These are phyloP conservation scores for Bujurquina vittata DNA, from an alignment of 2,113 vertebrate species.

Conservation along the genomic window DNA sequence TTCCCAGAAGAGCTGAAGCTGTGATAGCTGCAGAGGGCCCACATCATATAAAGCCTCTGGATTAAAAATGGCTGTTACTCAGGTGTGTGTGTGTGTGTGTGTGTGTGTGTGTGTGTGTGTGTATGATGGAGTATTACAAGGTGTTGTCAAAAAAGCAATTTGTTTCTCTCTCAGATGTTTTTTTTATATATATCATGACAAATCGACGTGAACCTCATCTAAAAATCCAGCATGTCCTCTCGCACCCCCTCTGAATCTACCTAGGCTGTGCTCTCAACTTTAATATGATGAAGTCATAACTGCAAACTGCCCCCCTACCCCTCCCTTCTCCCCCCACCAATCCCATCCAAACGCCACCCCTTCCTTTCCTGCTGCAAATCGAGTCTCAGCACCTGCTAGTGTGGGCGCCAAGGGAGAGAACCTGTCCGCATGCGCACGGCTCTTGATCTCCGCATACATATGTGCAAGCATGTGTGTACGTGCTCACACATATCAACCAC, in stretches of 20 bases:
- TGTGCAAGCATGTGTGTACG: conserved; percentile 1
- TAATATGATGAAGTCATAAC: conserved; percentile 74
- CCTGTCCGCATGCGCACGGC: background rate
- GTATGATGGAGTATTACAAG: conserved; percentile 75
- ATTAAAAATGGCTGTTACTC: no score
- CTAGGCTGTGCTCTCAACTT: conserved; percentile 53
- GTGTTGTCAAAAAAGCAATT: conserved; percentile 81
- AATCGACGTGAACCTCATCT: conserved; percentile 71
- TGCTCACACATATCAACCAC: background rate
- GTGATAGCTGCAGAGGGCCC: no score
- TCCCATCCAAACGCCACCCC: background rate
- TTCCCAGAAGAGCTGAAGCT: no score
- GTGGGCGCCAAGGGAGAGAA: background rate
- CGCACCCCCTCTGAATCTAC: conserved; percentile 34
- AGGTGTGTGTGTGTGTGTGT: no score
- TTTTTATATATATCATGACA: conserved; percentile 77
- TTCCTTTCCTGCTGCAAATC: conserved; percentile 26
- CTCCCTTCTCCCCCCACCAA: background rate
- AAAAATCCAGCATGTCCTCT: conserved; percentile 55
- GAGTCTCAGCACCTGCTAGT: conserved; percentile 34
- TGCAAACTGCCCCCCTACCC: background rate
- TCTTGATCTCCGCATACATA: background rate
- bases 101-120: conserved; percentile 44
- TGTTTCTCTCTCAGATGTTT: conserved; percentile 72
- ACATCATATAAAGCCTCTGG: no score